Base-by-base conservation (phyloP, 2,888 invertebrate species). In the Parapristionchus giblindavisi region DNA sequence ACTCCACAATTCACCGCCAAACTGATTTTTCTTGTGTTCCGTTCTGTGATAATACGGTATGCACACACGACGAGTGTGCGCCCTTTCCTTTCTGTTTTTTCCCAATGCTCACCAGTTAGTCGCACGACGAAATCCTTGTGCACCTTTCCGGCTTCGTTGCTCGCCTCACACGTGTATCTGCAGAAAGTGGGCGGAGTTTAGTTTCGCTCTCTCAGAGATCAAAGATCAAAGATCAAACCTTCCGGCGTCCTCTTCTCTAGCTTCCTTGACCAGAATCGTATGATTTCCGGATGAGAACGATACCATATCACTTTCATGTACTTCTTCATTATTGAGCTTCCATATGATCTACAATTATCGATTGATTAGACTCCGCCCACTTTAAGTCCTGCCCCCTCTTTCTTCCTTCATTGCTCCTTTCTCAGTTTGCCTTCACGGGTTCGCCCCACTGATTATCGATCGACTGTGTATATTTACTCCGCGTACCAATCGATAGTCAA, bases 81-180 rank as follows among this genome's bases (percentile, higher is more conserved):
- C 4, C 48, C 27, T 56, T 56, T 27, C 24, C 21, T 11, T 27
- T 52, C 36, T 34, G 34, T 32, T 52, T 40, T 71, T 17, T 63
- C n/a, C 6, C 17, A 40, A 51, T 43, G 61, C 61, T 61, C 75
- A 84, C 85, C 85, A 21, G 81, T 84, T 29, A 85, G 71, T 63
- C 77, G 78, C 17, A 87, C 79, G n/a, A 85, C 72, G 74, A 85
- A 87, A 34, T 83, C 84, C 60, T 81, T 80, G 2, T 72, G 66
- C 3, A 79, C 80, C 17, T 82, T 80, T 4, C 90, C 90, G 0
- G 89, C 89, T 2, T 84, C 61, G 78, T 90, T 90, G 17, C 78
- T 76, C 0, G 89, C 90, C 40, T 85, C 68, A 82, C 90, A 90
- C 8, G 86, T 85, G 79, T 89, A 90, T 3, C 70, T 71, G 70